These are phyloP conservation scores for Metopia argyrocephala DNA, from an alignment of 2,888 invertebrate genomes.

Conservation along the genomic window DNA sequence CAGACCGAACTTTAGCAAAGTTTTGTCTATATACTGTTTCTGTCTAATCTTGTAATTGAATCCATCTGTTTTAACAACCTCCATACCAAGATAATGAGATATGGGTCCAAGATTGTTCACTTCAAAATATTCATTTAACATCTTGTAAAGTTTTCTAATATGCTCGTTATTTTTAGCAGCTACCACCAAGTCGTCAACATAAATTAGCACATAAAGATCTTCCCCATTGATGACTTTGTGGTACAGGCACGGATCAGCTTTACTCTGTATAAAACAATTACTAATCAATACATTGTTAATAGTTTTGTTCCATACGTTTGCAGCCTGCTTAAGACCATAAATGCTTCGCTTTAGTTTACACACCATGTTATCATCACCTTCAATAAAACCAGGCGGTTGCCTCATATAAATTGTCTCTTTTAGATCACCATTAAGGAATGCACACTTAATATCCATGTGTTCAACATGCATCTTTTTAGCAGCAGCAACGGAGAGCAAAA, in stretches of 20 bases:
- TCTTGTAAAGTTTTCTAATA: background rate
- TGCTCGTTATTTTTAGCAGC: background rate
- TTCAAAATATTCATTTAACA: background rate
- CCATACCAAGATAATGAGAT: conserved; percentile 18
- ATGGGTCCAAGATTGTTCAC: conserved; percentile 15
- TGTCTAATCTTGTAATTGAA: background rate
- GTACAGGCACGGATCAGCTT: conserved; percentile 45
- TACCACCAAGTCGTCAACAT: conserved; percentile 53
- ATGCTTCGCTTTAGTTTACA: conserved; percentile 47
- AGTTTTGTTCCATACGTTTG: conserved; percentile 25
- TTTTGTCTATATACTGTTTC: conserved; percentile 27
- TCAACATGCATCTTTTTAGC: conserved; percentile 23
- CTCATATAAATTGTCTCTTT: conserved; percentile 12
- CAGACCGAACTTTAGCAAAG: too few relatives aligned
- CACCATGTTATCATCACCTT: conserved; percentile 1
- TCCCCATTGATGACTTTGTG: conserved; percentile 19
- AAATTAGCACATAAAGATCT: conserved; percentile 39
- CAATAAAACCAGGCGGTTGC: too few relatives aligned
- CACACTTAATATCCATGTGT: conserved; percentile 25
- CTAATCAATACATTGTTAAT: too few relatives aligned
- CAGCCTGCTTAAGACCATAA: conserved; percentile 50
- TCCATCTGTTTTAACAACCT: background rate
- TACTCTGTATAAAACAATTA: background rate
- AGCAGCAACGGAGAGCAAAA: conserved; percentile 46
- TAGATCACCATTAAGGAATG: background rate